phyloP scores from a whole-genome alignment of 2,113 vertebrate genomes.

The Columbina picui region DNA sequence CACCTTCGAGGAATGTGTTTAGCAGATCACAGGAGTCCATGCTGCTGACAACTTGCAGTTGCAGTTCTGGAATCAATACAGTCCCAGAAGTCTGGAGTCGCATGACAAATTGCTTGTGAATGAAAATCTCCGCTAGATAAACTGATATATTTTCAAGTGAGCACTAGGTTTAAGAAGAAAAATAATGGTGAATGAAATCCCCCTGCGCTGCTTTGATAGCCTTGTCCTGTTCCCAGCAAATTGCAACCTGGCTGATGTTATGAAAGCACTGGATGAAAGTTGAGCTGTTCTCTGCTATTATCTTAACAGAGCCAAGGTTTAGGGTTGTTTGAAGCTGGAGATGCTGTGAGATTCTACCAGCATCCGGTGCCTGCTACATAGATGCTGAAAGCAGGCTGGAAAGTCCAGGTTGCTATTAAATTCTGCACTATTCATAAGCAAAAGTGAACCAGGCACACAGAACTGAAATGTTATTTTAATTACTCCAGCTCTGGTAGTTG shows the following conservation, averaged over 20 bases:
- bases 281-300: background rate
- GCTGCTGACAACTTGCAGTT: conserved; percentile 48
- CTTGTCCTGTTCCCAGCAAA: background rate
- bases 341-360: background rate
- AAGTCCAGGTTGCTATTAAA: background rate
- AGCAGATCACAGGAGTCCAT: background rate
- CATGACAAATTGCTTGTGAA: conserved; percentile 28
- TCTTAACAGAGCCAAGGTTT: background rate
- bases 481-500: background rate
- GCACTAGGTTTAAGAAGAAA: background rate
- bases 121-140: conserved; percentile 9
- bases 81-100: background rate
- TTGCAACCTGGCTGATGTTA: background rate
- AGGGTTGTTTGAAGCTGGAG: background rate
- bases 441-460: background rate
- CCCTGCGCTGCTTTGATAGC: background rate
- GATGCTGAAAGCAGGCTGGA: background rate
- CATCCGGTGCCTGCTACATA: fast-evolving
- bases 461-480: background rate
- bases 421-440: background rate
- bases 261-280: background rate
- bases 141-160: background rate
- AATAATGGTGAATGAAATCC: background rate
- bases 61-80: conserved; percentile 39
- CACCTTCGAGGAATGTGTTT: conserved; percentile 57